These are phyloP conservation scores for Menidia menidia DNA, from an alignment of 2,797 vertebrate genomes.

Conservation along the genomic window DNA sequence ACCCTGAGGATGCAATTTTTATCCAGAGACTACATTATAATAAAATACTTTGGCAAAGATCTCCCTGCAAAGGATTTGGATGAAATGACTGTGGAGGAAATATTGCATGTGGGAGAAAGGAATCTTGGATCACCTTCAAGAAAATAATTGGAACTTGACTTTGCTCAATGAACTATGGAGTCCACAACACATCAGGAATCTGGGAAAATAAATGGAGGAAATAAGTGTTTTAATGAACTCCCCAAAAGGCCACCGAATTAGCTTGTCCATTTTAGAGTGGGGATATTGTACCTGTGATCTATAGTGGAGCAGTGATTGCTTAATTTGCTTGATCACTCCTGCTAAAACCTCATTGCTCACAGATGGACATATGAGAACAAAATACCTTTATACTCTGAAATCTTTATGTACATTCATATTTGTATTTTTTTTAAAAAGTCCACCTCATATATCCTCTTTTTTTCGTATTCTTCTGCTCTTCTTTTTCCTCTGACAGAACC, in stretches of 20 bases:
- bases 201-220: slow-evolving; percentile 19
- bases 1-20: too few species aligned
- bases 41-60: neutral
- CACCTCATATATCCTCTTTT: too few species aligned
- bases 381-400: neutral
- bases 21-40: slow-evolving; percentile 5
- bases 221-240: slow-evolving; percentile 47
- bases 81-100: neutral
- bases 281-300: slow-evolving; percentile 56
- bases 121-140: neutral
- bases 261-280: slow-evolving; percentile 51
- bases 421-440: too few species aligned
- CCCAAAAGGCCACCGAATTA: slow-evolving; percentile 42
- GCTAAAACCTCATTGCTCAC: slow-evolving; percentile 20
- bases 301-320: slow-evolving; percentile 49
- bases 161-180: slow-evolving; percentile 14
- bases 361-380: neutral
- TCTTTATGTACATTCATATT: neutral
- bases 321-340: slow-evolving; percentile 59
- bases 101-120: neutral
- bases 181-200: slow-evolving; percentile 8
- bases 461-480: too few species aligned
- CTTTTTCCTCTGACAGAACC: too few species aligned
- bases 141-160: slow-evolving; percentile 14
- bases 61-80: neutral